These are phyloP conservation scores for Xiphophorus couchianus DNA, from an alignment of 2,113 vertebrate species.

Conservation along the genomic window DNA sequence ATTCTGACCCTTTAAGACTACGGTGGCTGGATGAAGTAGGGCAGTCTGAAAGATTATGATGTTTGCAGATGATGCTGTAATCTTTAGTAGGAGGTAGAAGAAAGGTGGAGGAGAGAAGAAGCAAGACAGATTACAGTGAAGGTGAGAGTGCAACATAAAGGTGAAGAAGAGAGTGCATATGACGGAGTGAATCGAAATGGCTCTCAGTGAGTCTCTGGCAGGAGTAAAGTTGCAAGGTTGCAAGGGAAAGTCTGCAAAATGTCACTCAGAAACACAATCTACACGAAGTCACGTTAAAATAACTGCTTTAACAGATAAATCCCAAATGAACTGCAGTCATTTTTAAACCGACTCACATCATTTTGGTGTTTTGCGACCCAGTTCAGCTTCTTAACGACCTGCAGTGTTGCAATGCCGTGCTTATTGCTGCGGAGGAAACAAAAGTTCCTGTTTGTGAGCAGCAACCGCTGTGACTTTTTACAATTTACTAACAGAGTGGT, in stretches of 20 bases:
- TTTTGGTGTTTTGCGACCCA: background rate
- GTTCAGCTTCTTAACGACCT: background rate
- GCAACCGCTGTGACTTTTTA: background rate
- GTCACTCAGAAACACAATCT: background rate
- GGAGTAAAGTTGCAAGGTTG: background rate
- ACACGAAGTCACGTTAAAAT: background rate
- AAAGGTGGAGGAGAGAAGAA: background rate
- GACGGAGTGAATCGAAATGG: background rate
- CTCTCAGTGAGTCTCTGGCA: background rate
- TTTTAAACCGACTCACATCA: background rate
- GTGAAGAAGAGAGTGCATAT: background rate
- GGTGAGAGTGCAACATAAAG: too few species aligned
- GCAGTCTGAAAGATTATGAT: background rate
- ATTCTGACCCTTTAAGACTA: background rate
- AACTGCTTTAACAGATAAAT: too few species aligned
- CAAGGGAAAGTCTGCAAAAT: background rate
- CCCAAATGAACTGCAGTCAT: too few species aligned
- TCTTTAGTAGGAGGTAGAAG: background rate
- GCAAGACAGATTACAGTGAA: too few species aligned
- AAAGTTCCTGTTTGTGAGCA: background rate
- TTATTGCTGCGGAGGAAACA: background rate
- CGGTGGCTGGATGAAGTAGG: background rate
- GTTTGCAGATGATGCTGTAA: background rate
- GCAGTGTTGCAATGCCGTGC: background rate
- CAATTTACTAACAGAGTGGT: background rate